Conservation (phyloP, 2,888 invertebrate genomes). For the Drosophila percnosoma region DNA sequence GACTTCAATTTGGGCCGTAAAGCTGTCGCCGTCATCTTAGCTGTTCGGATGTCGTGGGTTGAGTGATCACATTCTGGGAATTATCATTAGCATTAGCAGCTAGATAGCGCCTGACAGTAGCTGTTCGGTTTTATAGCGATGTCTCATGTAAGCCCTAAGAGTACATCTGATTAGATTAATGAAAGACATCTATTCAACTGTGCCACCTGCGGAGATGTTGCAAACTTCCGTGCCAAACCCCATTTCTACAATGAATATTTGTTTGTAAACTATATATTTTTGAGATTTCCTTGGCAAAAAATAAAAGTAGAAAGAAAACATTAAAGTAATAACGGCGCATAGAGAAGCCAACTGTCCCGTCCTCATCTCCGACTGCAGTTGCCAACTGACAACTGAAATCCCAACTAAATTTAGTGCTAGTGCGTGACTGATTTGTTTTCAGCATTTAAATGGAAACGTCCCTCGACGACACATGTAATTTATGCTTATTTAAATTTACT, state of each 20-base stretch:
- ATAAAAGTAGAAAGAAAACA: background rate
- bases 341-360: background rate
- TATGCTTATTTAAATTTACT: constrained; percentile 66
- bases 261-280: background rate
- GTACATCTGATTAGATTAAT: constrained; percentile 14
- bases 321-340: background rate
- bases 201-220: background rate
- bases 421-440: constrained; percentile 11
- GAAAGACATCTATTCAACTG: background rate
- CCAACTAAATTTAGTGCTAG: constrained; percentile 64
- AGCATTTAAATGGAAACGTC: constrained; percentile 1
- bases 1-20: constrained; percentile 17
- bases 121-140: constrained; percentile 23
- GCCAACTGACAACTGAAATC: constrained; percentile 39
- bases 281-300: background rate
- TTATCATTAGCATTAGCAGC: constrained; percentile 2
- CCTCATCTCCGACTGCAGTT: background rate
- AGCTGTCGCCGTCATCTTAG: constrained; percentile 48
- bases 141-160: constrained; percentile 2
- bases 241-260: constrained; percentile 5
- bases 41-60: constrained; percentile 33
- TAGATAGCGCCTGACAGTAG: constrained; percentile 23
- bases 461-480: constrained; percentile 36
- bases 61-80: constrained; percentile 31
- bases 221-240: constrained; percentile 49